Base-by-base conservation (phyloP, 2,888 invertebrate species). In the Coremacera marginata region DNA sequence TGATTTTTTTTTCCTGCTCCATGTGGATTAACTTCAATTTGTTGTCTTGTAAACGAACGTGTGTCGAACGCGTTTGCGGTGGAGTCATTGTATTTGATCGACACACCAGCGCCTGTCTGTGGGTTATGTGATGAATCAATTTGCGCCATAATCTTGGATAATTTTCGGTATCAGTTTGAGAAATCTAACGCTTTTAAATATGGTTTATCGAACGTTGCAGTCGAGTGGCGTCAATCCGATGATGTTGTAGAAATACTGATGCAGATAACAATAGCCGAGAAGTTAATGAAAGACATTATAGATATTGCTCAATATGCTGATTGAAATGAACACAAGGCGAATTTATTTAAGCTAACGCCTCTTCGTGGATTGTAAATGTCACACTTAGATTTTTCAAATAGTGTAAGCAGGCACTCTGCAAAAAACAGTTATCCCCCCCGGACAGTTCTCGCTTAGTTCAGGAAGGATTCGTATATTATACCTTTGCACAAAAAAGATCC, bases 101-200 rank as follows among this genome's bases (percentile, higher is more conserved):
- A 55, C 34, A 65, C n/a, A 31, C 65, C 31, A 60, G 37, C 71
- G 19, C 16, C 44, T 11, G 79, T 80, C 77, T 73, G 77, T 77
- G 78, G 77, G 78, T 76, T 75, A 76, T 73, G 71, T 79, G 79
- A 77, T 81, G 80, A 81, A 78, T 80, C 81, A 83, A 82, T 82
- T 83, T 83, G 81, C 80, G 80, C 78, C 72, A 79, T 83, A 82
- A 83, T 82, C 82, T 80, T 80, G 77, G 78, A 81, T 82, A 82
- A 83, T 82, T 82, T 82, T 79, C 81, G 79, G 76, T 82, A 83
- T 83, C 83, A 80, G 79, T 82, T 76, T 80, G 79, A 80, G 81
- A 80, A 80, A 82, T 82, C 82, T 83, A 81, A 80, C n/a, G 55
- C 25, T 51, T 14, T 44, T 11, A 37, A 31, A 7, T 51, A 11